Base-by-base conservation (phyloP, 2,113 vertebrate genomes). In the Nestor notabilis region DNA sequence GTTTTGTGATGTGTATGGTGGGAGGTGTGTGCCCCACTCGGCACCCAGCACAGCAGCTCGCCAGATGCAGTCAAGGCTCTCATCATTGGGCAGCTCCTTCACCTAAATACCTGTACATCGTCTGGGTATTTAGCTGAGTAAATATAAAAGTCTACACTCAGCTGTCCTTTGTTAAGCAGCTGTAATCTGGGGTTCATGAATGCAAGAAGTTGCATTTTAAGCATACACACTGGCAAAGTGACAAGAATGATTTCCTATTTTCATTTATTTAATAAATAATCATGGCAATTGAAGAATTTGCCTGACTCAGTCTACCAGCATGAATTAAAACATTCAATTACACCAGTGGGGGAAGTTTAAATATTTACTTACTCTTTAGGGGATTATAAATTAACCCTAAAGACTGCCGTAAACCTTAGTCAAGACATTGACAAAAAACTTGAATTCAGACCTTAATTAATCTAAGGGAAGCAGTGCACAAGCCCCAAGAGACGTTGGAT, bases 281-380 rank as follows among this genome's bases (percentile, higher is more conserved):
- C 19, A 3, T 77, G 76, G 61, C 63, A 9, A 44, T 1, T 53
- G 78, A 64, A 87, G 58, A 25, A 33, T 70, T 92, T 68, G 75
- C 80, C 71, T 75, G 68, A 11, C 89, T 91, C 27, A 1, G 10
- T 80, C 56, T 70, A 61, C 63, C 70, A 68, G 77, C 65, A 5
- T 65, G 87, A 93, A 85, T 94, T 90, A 93, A 78, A 94, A 63
- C 78, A 83, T 81, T 97, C 94, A 91, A 46, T 96, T 96, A 92
- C 92, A 93, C 56, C 75, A 8, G 10, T 17, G 77, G 85, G 88
- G 74, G 56, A 64, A 83, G 46, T 92, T 94, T 94, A 95, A 96
- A 95, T 91, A 95, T 96, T 96, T 95, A 93, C 93, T 93, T 95
- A 72, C 93, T 83, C 90, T 91, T 94, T 28, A 83, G 93, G 53